A percentile compares a stretch with the other conserved stretches of the same genome.
These are phyloP conservation scores for Macroramphosus scolopax DNA, from an alignment of 2,797 vertebrate genomes.

Conservation along the genomic window DNA sequence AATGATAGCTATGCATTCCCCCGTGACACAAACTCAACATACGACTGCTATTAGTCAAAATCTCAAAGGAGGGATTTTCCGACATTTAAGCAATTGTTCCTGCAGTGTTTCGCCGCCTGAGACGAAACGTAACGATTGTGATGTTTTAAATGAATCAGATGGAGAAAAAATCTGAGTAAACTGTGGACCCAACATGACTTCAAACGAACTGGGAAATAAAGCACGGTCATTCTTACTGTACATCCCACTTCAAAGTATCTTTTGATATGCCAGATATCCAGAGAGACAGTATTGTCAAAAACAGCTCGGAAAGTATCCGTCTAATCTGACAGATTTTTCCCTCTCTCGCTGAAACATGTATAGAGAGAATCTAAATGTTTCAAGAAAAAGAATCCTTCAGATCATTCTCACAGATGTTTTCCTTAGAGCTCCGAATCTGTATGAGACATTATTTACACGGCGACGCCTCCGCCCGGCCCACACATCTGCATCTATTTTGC, in stretches of 20 bases:
- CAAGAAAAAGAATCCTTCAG: slow-evolving; percentile 1
- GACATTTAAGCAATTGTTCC: slow-evolving; percentile 54
- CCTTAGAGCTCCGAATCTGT: slow-evolving; percentile 26
- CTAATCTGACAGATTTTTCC: slow-evolving; percentile 5
- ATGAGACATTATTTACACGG: slow-evolving; percentile 29
- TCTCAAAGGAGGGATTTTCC: slow-evolving; percentile 52
- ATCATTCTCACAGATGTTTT: slow-evolving; percentile 33
- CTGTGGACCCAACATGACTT: slow-evolving; percentile 11
- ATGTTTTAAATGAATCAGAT: slow-evolving; percentile 26
- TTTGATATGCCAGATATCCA: slow-evolving; percentile 42
- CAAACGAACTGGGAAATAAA: slow-evolving; percentile 31
- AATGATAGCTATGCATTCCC: slow-evolving; percentile 60
- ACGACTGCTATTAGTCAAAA: slow-evolving; percentile 64
- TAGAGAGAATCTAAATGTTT: slow-evolving; percentile 15
- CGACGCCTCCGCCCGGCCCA: no score
- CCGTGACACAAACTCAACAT: slow-evolving; percentile 51
- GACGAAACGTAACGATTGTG: slow-evolving; percentile 46
- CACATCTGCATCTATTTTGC: slow-evolving; percentile 43
- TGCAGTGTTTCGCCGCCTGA: slow-evolving; percentile 38
- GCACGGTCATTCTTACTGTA: slow-evolving; percentile 17
- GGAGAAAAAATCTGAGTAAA: slow-evolving; percentile 20
- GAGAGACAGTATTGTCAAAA: slow-evolving; percentile 22
- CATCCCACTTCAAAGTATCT: slow-evolving; percentile 41
- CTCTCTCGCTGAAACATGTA: slow-evolving; percentile 3
- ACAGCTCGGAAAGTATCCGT: slow-evolving; percentile 11